Evolutionary conservation across 2,888 invertebrate genomes (phyloP), one percentile per base, ranked within the genome.

Genomic region (Andrena flavipes): DNA sequence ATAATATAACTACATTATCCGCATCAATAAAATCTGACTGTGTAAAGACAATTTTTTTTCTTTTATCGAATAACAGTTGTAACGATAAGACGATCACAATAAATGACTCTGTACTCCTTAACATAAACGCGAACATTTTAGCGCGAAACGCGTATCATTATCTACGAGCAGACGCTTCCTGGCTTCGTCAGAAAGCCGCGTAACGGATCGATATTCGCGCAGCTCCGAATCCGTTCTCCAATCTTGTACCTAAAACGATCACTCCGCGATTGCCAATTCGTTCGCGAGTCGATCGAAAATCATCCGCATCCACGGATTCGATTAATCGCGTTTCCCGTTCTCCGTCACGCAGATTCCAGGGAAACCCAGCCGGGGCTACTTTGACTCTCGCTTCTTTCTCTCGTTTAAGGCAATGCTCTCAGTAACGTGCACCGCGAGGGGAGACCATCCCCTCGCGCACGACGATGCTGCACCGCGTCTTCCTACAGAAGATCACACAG

Each of bases 51-150:
- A 73, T 73, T 54, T 62, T 56, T 63, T 70, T 56, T 70, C 60
- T 64, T 82, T 73, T 69, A 87, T 87, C 71, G 80, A 87, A 76
- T 79, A 88, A 82, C 82, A 82, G 68, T 78, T 56, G 63, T 82
- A 86, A 87, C 84, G 78, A 77, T 69, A 80, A 80, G 82, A 82
- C 83, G 78, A 79, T 84, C 83, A 84, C 84, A 84, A 84, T 75
- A 75, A 69, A 83, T 70, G 82, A 82, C 78, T 82, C 70, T 83
- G 70, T 83, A 83, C 42, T 62, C 51, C 73, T 83, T 74, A 83
- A 83, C 83, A 62, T 77, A 83, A 82, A 71, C 82, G 81, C 70
- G 81, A 80, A 62, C 68, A 51, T 65, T 51, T 33, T 64, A 69
- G 56, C 62, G 42, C 48, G 42, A 60, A 51, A 79, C 69, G 54